These are phyloP conservation scores for Sisyra nigra DNA, from an alignment of 2,888 invertebrate genomes.

Conservation along the genomic window DNA sequence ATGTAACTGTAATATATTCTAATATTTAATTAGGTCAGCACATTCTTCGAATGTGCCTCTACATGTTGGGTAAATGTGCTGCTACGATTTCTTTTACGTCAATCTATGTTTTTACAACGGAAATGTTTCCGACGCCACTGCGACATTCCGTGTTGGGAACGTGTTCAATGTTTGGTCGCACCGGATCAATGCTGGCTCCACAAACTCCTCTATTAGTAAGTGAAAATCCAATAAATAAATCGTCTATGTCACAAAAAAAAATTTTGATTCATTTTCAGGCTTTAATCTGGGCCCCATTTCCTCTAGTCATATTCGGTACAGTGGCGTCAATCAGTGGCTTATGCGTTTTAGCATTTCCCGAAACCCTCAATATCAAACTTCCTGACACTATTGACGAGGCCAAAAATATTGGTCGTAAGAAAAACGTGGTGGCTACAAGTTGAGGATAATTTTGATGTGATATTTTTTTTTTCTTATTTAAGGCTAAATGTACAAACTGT, in stretches of 20 bases:
- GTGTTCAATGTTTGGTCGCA: constrained; percentile 47
- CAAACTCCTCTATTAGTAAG: constrained; percentile 49
- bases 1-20: too few relatives aligned
- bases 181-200: constrained; percentile 48
- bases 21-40: constrained; percentile 1
- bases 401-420: constrained; percentile 28
- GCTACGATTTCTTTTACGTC: constrained; percentile 48
- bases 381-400: constrained; percentile 56
- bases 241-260: too few relatives aligned
- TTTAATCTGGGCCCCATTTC: constrained; percentile 26
- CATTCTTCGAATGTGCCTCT: constrained; percentile 27
- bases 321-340: constrained; percentile 42
- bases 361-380: constrained; percentile 46
- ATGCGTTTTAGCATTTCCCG: constrained; percentile 49
- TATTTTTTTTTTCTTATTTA: too few relatives aligned
- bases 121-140: constrained; percentile 48
- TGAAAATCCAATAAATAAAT: too few relatives aligned
- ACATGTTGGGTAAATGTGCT: constrained; percentile 45
- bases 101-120: constrained; percentile 48
- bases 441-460: too few relatives aligned
- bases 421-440: too few relatives aligned
- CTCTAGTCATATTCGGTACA: constrained; percentile 44
- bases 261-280: constrained; percentile 13
- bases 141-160: constrained; percentile 43
- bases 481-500: too few relatives aligned